Evolutionary conservation across 2,797 vertebrate species (phyloP).

Genomic region (Salmo trutta): DNA sequence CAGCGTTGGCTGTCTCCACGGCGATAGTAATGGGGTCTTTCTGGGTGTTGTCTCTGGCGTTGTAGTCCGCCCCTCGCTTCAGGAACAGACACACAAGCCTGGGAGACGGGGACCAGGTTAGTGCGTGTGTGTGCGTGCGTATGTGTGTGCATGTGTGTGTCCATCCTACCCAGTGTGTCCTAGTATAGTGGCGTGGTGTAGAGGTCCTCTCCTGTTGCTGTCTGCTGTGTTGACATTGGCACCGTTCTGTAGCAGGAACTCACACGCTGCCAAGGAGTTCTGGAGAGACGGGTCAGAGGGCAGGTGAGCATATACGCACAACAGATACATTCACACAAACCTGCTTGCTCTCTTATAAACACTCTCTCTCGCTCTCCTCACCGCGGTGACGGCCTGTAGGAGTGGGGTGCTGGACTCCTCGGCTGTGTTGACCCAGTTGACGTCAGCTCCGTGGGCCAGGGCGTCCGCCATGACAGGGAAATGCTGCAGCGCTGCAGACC

Average conservation of each 20-base stretch:
- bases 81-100: conserved; percentile 92
- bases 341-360: no score
- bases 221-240: conserved; percentile 88
- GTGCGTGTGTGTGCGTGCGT: background rate
- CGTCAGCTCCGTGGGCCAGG: conserved; percentile 88
- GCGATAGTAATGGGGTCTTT: conserved; percentile 90
- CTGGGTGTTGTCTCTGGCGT: conserved; percentile 78
- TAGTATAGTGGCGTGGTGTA: conserved; percentile 88
- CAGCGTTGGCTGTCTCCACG: conserved; percentile 84
- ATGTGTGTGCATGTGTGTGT: background rate
- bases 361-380: conserved; percentile 49
- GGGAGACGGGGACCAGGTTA: conserved; percentile 1
- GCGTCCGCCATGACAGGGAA: conserved; percentile 92
- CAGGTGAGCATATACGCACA: background rate
- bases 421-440: conserved; percentile 84
- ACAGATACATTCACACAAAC: no score
- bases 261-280: conserved; percentile 89
- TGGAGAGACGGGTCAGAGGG: conserved; percentile 43
- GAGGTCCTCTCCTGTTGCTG: conserved; percentile 77
- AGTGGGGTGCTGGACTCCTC: conserved; percentile 83
- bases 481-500: conserved; percentile 80
- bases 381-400: conserved; percentile 86
- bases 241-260: conserved; percentile 92
- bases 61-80: conserved; percentile 88
- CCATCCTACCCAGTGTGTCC: conserved; percentile 85